Evolutionary conservation across 1,140 invertebrate genomes (phyloP).

Genomic region (Heliconius himera): DNA sequence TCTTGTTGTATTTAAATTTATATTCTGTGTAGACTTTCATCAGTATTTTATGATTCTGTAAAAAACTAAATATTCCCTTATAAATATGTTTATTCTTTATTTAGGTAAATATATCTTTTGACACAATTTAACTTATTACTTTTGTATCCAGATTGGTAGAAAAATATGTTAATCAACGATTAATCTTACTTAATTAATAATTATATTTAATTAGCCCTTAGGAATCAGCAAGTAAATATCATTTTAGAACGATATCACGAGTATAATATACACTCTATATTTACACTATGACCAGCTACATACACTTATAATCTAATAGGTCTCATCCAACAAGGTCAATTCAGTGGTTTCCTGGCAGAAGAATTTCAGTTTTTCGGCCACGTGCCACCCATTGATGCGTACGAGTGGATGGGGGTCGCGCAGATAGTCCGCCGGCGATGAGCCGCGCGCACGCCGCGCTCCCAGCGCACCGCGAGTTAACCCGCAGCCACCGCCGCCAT

Average conservation of each 20-base stretch:
- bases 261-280: constrained; percentile 10
- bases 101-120: too few species aligned
- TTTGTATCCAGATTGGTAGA: too few species aligned
- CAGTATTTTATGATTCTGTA: too few species aligned
- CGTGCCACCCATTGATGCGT: constrained; percentile 71
- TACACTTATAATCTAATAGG: constrained; percentile 28
- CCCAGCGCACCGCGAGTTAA: constrained; percentile 59
- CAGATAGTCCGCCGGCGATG: constrained; percentile 65
- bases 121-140: too few species aligned
- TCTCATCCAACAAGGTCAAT: constrained; percentile 50
- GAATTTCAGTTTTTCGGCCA: constrained; percentile 70
- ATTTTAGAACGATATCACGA: not conserved
- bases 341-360: constrained; percentile 50
- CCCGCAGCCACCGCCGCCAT: constrained; percentile 14
- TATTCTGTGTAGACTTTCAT: too few species aligned
- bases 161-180: too few species aligned
- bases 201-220: too few species aligned
- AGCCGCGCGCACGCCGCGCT: constrained; percentile 62
- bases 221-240: not conserved
- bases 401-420: constrained; percentile 61
- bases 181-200: too few species aligned
- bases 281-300: not conserved
- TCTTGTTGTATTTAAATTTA: too few species aligned
- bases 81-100: too few species aligned
- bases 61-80: too few species aligned